Conservation (phyloP, 2,113 vertebrate genomes). For the Ptilorrhoa leucosticta region DNA sequence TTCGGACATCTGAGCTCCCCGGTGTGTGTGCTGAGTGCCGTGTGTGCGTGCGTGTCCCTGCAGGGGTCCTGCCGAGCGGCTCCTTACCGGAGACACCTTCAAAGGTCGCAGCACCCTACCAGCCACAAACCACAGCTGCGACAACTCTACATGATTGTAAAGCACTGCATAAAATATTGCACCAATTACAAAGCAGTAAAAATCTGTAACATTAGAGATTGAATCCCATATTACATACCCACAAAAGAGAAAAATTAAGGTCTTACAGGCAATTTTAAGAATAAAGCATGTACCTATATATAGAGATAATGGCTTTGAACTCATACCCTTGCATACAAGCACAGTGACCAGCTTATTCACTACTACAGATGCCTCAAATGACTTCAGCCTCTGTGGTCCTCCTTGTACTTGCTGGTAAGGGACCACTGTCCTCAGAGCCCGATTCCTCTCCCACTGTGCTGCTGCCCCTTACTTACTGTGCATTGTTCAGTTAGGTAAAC, state of each 20-base stretch:
- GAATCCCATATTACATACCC: not conserved
- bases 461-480: not conserved
- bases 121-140: too few relatives aligned
- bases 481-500: not conserved
- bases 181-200: not conserved
- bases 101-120: too few relatives aligned
- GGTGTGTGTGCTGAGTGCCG: too few relatives aligned
- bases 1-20: too few relatives aligned
- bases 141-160: not conserved
- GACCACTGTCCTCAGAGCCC: not conserved
- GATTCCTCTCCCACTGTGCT: not conserved
- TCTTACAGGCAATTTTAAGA: not conserved
- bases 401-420: not conserved
- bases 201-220: not conserved
- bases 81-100: too few relatives aligned
- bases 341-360: not conserved
- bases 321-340: not conserved
- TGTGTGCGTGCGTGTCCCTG: too few relatives aligned
- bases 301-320: not conserved
- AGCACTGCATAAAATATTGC: not conserved
- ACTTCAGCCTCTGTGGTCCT: not conserved
- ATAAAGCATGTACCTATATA: not conserved
- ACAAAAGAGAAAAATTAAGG: not conserved
- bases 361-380: not conserved
- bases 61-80: too few relatives aligned